Percentiles rank a stretch among this genome's conserved stretches.
phyloP scores from a whole-genome alignment of 2,797 vertebrate species.

The Adrianichthys oophorus region DNA sequence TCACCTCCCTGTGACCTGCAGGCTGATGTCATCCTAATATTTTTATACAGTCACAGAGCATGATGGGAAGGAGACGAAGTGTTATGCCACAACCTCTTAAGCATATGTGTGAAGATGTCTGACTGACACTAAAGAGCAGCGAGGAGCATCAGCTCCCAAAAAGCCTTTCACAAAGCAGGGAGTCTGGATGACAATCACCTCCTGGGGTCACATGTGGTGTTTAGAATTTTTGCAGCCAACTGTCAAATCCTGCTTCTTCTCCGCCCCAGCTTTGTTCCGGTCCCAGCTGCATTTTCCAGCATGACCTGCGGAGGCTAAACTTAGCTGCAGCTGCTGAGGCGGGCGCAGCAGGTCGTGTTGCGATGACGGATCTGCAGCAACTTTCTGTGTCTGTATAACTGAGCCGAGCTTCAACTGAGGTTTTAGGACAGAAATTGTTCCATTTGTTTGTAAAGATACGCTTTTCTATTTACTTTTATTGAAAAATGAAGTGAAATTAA shows the following conservation, averaged over 20 bases:
- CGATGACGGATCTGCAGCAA: slow-evolving; percentile 36
- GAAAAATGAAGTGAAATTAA: too few relatives aligned
- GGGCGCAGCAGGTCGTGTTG: slow-evolving; percentile 40
- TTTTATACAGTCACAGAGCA: slow-evolving; percentile 26
- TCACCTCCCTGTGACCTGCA: slow-evolving; percentile 42
- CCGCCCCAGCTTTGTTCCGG: slow-evolving; percentile 23
- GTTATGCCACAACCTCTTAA: slow-evolving; percentile 4
- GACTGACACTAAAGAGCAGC: slow-evolving; percentile 35
- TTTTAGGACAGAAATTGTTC: too few relatives aligned
- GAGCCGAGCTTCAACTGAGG: too few relatives aligned
- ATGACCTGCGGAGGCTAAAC: slow-evolving; percentile 64
- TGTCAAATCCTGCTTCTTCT: slow-evolving; percentile 24
- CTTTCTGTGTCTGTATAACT: neutral
- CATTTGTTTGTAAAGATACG: too few relatives aligned
- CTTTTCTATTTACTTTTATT: too few relatives aligned
- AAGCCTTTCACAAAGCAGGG: neutral
- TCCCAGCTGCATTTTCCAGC: slow-evolving; percentile 27
- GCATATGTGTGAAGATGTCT: slow-evolving; percentile 40
- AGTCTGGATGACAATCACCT: too few relatives aligned
- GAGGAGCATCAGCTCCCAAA: slow-evolving; percentile 8
- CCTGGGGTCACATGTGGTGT: slow-evolving; percentile 9
- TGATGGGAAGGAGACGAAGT: slow-evolving; percentile 3
- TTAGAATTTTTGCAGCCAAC: slow-evolving; percentile 40
- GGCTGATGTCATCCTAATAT: slow-evolving; percentile 45
- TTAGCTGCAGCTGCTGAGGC: slow-evolving; percentile 68